These are phyloP conservation scores for Hypena proboscidalis DNA, from an alignment of 2,888 invertebrate species.

Conservation along the genomic window DNA sequence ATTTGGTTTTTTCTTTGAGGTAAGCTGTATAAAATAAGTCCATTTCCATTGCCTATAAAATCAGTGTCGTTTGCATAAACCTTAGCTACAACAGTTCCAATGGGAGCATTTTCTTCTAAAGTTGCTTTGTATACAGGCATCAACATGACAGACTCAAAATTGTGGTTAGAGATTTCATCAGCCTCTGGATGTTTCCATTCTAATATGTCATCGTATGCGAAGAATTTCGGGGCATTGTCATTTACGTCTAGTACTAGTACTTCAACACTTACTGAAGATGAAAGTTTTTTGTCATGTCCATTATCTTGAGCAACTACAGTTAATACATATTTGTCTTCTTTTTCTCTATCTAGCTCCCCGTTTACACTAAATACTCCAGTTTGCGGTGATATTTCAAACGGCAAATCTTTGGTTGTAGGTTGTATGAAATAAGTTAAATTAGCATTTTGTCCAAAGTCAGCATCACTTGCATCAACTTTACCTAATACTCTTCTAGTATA, in stretches of 20 bases:
- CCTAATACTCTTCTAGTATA: slow-evolving; percentile 90
- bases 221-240: slow-evolving; percentile 93
- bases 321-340: slow-evolving; percentile 88
- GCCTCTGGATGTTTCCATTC: slow-evolving; percentile 79
- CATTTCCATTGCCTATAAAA: slow-evolving; percentile 94
- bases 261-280: slow-evolving; percentile 91
- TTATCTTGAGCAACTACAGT: slow-evolving; percentile 91
- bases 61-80: slow-evolving; percentile 94
- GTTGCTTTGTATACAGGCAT: slow-evolving; percentile 92
- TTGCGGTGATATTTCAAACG: slow-evolving; percentile 89
- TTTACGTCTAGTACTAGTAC: slow-evolving; percentile 93
- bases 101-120: slow-evolving; percentile 89
- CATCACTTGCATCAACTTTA: slow-evolving; percentile 91
- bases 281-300: slow-evolving; percentile 86
- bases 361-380: slow-evolving; percentile 90
- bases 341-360: slow-evolving; percentile 92
- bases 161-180: slow-evolving; percentile 76
- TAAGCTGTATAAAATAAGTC: slow-evolving; percentile 91
- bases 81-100: slow-evolving; percentile 90
- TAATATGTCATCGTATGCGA: slow-evolving; percentile 89
- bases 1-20: slow-evolving; percentile 87
- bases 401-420: slow-evolving; percentile 76
- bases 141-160: slow-evolving; percentile 81
- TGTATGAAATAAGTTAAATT: slow-evolving; percentile 90
- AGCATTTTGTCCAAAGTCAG: slow-evolving; percentile 92